These are phyloP conservation scores for Archilochus colubris DNA, from an alignment of 2,113 vertebrate genomes.

Conservation along the genomic window DNA sequence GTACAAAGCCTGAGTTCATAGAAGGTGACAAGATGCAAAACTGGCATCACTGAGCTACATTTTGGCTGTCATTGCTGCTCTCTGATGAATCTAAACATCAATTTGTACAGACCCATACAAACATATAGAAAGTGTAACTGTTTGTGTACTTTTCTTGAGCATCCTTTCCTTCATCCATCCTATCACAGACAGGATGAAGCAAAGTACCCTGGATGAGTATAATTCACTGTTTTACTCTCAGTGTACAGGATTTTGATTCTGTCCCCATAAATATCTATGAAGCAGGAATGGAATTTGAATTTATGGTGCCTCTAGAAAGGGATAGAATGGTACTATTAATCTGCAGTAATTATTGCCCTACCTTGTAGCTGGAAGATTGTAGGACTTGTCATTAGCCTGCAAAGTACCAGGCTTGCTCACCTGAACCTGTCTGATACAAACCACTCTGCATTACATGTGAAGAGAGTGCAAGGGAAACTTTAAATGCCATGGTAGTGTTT, in stretches of 20 bases:
- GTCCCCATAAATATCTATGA: background rate
- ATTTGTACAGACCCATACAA: background rate
- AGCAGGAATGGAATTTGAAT: conserved; percentile 9
- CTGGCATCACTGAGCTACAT: background rate
- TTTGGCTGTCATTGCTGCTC: background rate
- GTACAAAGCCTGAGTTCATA: background rate
- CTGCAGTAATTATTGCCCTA: background rate
- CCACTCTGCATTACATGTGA: background rate
- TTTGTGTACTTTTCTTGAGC: background rate
- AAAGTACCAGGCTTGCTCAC: background rate
- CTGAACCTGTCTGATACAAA: background rate
- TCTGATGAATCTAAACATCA: background rate
- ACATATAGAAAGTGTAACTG: background rate
- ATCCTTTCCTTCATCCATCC: background rate
- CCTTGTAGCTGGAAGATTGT: background rate
- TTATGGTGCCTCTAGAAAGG: background rate
- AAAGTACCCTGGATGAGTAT: background rate
- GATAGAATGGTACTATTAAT: conserved; percentile 6
- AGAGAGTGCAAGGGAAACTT: background rate
- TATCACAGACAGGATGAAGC: background rate
- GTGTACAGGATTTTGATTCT: background rate
- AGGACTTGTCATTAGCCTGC: background rate
- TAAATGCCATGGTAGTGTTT: background rate
- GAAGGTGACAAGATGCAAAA: background rate
- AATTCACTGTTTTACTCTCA: background rate